Evolutionary conservation across 2,113 vertebrate genomes (phyloP), one percentile per base, ranked within the genome.

Genomic region (Heliornis fulica): DNA sequence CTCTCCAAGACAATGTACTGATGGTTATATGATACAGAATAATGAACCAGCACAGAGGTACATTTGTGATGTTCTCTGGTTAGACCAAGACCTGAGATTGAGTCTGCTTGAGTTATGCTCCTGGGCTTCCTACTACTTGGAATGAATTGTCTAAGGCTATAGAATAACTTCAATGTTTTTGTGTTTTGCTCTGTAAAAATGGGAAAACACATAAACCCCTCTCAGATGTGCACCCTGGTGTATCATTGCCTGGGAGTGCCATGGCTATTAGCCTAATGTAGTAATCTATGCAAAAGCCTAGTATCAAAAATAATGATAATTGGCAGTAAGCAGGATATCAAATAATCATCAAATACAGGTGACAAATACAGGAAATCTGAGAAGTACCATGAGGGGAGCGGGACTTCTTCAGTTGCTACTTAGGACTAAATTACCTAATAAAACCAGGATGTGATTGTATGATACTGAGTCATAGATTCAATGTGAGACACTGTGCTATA

Each of bases 401-500:
- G 64, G 59, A 75, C 86, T 94, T 89, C 92, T 96, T 87, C 51
- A 66, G 83, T 90, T 96, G 79, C 95, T 94, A 53, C 88, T 89
- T 65, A 89, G 92, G 70, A 92, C 76, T 90, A 93, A 93, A 95
- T 96, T 95, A 78, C 65, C 72, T 92, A 94, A 88, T 92, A 94
- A 96, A 95, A 18, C 48, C 96, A 96, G 96, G 96, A 95, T 96
- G 92, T 81, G 92, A 94, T 94, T 83, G 88, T 14, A n/a, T 4
- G 92, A 89, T 93, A 84, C 83, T 94, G 95, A 95, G 90, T 94
- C 96, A 96, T 13, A 23, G 86, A 46, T 15, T 90, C 83, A 45
- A 12, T 1, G 34, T 68, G 93, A 95, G 92, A 95, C 15, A 1
- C 82, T 75, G 79, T 63, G 83, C 85, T 96, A 56, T 89, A 86